Evolutionary conservation across 2,797 vertebrate genomes (phyloP), one percentile per base, ranked within the genome.

Genomic region (Catamblyrhynchus diadema): DNA sequence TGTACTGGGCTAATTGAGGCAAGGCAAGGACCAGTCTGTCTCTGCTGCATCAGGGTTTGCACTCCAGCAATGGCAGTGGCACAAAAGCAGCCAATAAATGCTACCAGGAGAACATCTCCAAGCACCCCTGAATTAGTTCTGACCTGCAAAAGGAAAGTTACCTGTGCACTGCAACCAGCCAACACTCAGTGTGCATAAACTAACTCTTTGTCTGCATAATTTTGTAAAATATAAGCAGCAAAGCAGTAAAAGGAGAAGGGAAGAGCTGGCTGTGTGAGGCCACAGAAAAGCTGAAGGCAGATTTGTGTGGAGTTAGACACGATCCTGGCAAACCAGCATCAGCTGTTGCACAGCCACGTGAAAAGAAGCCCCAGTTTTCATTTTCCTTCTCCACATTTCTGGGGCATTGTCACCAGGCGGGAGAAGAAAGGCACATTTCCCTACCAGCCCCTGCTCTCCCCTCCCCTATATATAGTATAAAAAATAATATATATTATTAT

Each of bases 1-100:
- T 86, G 64, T n/a, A 70, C 80, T 82, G 88, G 77, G 59, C 90
- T 96, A 84, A 83, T 81, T 90, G 83, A 94, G 95, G 87, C 59
- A 84, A 89, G 27, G 61, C 71, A 74, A 24, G 79, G 82, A 54
- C 54, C 80, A 44, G 57, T 27, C 53, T 50, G 41, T 24, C 23
- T 69, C 81, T 8, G 6, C 53, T 77, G 48, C 47, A 91, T 14
- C 15, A 53, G 8, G n/a, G 39, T 28, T 67, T 83, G 70, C 28
- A 27, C 41, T 71, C 37, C 51, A 60, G 25, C 15, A 16, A 10
- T 27, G 47, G 47, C 47, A 48, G 47, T 10, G 47, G 25, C 47
- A 48, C 47, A 10, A 28, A 10, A 11, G 25, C 48, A 50, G 16
- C 27, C 27, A 50, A 7, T 16, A 28, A 28, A 50, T 17, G 27